Base-by-base conservation (phyloP, 2,113 vertebrate species). In the Spea multiplicata region DNA sequence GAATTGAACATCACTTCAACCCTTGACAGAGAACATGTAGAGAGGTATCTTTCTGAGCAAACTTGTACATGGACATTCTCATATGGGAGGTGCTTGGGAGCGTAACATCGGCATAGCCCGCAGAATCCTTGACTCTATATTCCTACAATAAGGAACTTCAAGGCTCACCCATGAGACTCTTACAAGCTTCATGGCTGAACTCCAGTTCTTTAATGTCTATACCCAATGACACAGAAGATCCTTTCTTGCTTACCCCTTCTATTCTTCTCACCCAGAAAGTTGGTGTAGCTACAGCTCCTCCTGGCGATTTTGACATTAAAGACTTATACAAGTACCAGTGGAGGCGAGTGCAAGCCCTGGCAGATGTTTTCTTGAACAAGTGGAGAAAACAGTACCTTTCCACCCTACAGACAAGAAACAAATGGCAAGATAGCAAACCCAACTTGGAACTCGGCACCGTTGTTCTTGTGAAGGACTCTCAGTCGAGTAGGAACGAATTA, bases 211-310 rank as follows among this genome's bases (percentile, higher is more conserved):
- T 17, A 61, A 5, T 65, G n/a, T 3, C 62, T 4, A 65, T 6
- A n/a, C 62, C 5, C 8, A 81, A 2, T 17, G 82, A 30, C 30
- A 1, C 30, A 30, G 30, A 30, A 30, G 30, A 30, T 30, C 30
- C 30, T 2, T 30, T 30, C 30, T 30, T 30, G 44, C 81, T 81
- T 0, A 75, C 53, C 6, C 76, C 66, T 30, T 69, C 77, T 12
- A 64, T 64, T 48, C 83, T 81, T 17, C 81, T 84, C 47, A 85
- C 78, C 5, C 76, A 84, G 17, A 84, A 83, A 0, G 59, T 66
- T 9, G 64, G 78, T 12, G 7, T 0, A 2, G 1, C 46, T 44
- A 8, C 67, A 9, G 79, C 64, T 71, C 71, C 74, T 67, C 17
- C 55, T 16, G 81, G 57, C 0, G 53, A 81, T 8, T 86, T 82